Evolutionary conservation across 2,797 vertebrate species (phyloP).

Genomic region (Acrocephalus scirpaceus): DNA sequence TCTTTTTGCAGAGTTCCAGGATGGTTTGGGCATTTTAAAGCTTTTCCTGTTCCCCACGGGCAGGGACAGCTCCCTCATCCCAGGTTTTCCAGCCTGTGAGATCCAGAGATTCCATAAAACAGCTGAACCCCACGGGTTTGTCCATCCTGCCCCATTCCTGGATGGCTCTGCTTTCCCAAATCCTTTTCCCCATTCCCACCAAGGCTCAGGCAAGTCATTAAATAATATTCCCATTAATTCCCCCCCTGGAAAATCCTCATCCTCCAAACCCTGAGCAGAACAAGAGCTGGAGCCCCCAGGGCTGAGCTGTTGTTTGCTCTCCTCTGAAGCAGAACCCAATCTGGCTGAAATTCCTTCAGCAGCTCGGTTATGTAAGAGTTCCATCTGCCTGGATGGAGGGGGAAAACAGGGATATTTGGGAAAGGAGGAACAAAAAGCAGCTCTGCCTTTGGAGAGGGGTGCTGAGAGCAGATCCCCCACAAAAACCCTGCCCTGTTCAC

Average conservation of each 20-base stretch:
- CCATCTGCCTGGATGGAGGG: not conserved
- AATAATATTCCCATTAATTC: not conserved
- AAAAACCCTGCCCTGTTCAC: accelerated
- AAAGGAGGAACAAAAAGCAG: not conserved
- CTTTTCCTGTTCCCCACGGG: not conserved
- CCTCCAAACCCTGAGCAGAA: not conserved
- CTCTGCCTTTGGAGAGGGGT: not conserved
- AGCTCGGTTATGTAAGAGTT: not conserved
- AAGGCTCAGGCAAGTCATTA: accelerated
- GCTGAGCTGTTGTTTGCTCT: not conserved
- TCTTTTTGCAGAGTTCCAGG: not conserved
- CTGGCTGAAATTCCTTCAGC: accelerated
- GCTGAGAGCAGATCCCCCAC: not conserved
- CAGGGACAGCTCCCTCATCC: not conserved
- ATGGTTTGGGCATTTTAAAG: not conserved
- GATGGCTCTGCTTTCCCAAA: no score
- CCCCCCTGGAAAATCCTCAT: not conserved
- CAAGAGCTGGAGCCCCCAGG: not conserved
- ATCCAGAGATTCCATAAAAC: not conserved
- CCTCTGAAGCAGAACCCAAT: not conserved
- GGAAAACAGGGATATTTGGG: not conserved
- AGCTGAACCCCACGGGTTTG: accelerated
- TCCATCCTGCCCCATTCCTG: not conserved
- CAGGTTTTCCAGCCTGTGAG: no score
- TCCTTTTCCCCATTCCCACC: not conserved